Conservation (phyloP, 2,888 invertebrate genomes). For the Danaus chrysippus region DNA sequence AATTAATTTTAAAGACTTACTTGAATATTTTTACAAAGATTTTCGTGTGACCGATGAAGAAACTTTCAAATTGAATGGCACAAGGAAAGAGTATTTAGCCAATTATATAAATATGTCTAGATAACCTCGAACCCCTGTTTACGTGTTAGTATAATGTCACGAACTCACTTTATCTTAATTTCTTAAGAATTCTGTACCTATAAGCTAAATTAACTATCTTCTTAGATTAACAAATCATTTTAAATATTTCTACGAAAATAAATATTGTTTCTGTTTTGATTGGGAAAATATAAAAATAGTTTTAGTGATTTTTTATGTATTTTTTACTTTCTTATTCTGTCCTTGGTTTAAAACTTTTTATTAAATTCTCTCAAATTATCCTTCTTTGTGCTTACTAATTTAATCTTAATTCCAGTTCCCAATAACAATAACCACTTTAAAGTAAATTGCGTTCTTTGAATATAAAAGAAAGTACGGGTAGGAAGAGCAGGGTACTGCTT, state of each 20-base stretch:
- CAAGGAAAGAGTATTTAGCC: slow-evolving; percentile 40
- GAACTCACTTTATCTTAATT: slow-evolving; percentile 45
- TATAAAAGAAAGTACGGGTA: too few species aligned
- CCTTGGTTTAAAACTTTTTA: too few species aligned
- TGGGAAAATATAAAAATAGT: too few species aligned
- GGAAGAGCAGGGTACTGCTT: too few species aligned
- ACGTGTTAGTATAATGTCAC: slow-evolving; percentile 43
- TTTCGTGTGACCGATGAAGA: slow-evolving; percentile 42
- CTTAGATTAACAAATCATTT: slow-evolving; percentile 5
- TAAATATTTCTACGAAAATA: background rate
- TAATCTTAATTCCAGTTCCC: too few species aligned
- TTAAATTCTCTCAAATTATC: too few species aligned
- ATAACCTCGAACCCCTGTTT: slow-evolving; percentile 60
- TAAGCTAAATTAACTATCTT: slow-evolving; percentile 34
- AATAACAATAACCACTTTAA: too few species aligned
- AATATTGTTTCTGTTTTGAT: too few species aligned
- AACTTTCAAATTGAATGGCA: slow-evolving; percentile 42
- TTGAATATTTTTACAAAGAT: slow-evolving; percentile 38
- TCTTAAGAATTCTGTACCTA: slow-evolving; percentile 40
- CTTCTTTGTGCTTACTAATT: too few species aligned
- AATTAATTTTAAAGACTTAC: slow-evolving; percentile 42
- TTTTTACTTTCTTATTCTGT: too few species aligned
- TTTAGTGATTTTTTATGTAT: too few species aligned
- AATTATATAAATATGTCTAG: slow-evolving; percentile 49
- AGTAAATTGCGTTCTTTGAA: too few species aligned